Conservation (phyloP, 1,140 invertebrate genomes). For the Drosophila murphyi region DNA sequence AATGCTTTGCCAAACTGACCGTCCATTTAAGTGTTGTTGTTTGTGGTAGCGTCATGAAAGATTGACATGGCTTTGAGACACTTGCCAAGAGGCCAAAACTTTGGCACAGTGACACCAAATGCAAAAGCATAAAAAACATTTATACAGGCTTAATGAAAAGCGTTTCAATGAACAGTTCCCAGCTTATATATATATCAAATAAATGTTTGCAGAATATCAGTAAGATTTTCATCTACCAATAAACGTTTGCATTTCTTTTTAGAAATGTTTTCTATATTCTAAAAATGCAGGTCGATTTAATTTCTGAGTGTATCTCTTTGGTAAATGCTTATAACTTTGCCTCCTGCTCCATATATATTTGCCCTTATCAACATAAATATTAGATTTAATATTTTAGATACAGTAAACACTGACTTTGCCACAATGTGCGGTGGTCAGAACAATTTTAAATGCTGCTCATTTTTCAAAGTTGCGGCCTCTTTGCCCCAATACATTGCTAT, state of each 20-base stretch:
- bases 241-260: no score
- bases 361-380: neutral
- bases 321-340: neutral
- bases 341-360: neutral
- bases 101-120: constrained; percentile 20
- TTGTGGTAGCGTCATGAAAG: constrained; percentile 24
- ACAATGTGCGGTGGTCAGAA: constrained; percentile 56
- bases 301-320: no score
- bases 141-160: no score
- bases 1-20: constrained; percentile 77
- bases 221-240: no score
- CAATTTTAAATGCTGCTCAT: constrained; percentile 76
- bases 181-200: no score
- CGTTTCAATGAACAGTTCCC: no score
- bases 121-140: neutral
- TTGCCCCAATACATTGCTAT: constrained; percentile 50
- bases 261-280: no score
- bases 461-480: constrained; percentile 76
- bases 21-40: constrained; percentile 65
- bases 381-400: neutral
- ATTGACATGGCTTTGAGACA: constrained; percentile 32
- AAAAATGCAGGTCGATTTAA: no score
- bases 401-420: neutral
- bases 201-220: neutral
- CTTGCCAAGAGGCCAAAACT: constrained; percentile 6